These are phyloP conservation scores for Chionis minor DNA, from an alignment of 2,113 vertebrate genomes.

Conservation along the genomic window DNA sequence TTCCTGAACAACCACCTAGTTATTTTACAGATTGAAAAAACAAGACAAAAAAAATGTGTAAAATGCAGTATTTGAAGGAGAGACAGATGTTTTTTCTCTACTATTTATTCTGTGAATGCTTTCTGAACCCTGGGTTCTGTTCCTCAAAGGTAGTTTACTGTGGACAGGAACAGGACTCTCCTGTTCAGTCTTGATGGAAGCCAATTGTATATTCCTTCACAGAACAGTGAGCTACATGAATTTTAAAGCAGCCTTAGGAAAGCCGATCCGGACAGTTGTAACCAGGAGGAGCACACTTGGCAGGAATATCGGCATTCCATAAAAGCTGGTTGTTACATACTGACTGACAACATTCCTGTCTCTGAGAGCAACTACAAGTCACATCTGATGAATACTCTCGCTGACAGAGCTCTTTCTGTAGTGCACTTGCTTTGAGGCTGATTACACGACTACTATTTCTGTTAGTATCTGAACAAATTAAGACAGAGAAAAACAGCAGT, in stretches of 20 bases:
- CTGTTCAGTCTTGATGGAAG: background rate
- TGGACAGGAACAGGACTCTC: background rate
- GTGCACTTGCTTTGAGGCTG: background rate
- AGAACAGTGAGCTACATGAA: background rate
- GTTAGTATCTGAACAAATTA: background rate
- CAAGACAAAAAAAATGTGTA: background rate
- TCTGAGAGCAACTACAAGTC: background rate
- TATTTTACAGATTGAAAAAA: background rate
- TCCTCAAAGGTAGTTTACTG: background rate
- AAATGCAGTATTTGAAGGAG: background rate
- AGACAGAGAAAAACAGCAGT: background rate
- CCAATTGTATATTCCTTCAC: background rate
- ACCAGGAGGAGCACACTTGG: background rate
- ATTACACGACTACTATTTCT: background rate
- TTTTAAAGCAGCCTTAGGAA: slow-evolving; percentile 28
- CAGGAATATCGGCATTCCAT: background rate
- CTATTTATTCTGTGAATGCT: background rate
- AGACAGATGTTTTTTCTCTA: background rate
- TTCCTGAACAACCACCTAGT: background rate
- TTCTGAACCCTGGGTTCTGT: background rate
- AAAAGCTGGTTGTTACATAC: slow-evolving; percentile 8
- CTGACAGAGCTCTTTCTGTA: slow-evolving; percentile 16
- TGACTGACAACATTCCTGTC: slow-evolving; percentile 24
- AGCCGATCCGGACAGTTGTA: background rate
- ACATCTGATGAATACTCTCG: background rate